Conservation (phyloP, 2,888 invertebrate genomes). For the Drosophila lacicola region DNA sequence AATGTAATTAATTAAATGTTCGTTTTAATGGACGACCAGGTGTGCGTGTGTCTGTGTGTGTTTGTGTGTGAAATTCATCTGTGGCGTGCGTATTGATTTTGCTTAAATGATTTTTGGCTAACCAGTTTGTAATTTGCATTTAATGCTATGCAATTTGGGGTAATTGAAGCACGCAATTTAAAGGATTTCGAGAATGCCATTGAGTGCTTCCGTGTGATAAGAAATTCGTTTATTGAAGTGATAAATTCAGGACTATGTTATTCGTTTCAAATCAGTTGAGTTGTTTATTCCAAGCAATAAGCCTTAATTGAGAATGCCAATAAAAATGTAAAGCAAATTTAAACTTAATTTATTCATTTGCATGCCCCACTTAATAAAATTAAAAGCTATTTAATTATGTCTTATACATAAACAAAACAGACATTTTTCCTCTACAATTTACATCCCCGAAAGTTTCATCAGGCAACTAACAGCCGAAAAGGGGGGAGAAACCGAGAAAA, state of each 20-base stretch:
- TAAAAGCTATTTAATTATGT: slow-evolving; percentile 59
- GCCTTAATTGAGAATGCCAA: not conserved
- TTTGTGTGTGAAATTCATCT: slow-evolving; percentile 26
- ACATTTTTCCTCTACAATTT: slow-evolving; percentile 16
- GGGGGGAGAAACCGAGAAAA: slow-evolving; percentile 14
- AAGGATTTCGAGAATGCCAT: slow-evolving; percentile 5
- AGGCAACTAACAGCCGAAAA: slow-evolving; percentile 47
- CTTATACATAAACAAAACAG: slow-evolving; percentile 28
- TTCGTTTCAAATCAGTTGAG: slow-evolving; percentile 2
- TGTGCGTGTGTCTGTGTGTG: slow-evolving; percentile 4
- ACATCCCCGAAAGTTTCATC: slow-evolving; percentile 20
- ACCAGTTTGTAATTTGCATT: slow-evolving; percentile 20
- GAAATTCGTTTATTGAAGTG: slow-evolving; percentile 11
- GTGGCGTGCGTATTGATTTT: slow-evolving; percentile 65
- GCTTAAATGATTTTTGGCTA: slow-evolving; percentile 30
- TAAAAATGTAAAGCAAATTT: not conserved
- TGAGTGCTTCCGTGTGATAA: not conserved
- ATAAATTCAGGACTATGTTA: not conserved
- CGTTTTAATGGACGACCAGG: slow-evolving; percentile 41
- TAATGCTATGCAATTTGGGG: slow-evolving; percentile 15
- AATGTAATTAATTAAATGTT: slow-evolving; percentile 72
- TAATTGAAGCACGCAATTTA: slow-evolving; percentile 23
- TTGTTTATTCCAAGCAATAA: not conserved
- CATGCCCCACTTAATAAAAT: slow-evolving; percentile 45
- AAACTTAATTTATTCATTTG: slow-evolving; percentile 20